phyloP scores from a whole-genome alignment of 92 coral and sea anemone species.

The Actinernus sp. region DNA sequence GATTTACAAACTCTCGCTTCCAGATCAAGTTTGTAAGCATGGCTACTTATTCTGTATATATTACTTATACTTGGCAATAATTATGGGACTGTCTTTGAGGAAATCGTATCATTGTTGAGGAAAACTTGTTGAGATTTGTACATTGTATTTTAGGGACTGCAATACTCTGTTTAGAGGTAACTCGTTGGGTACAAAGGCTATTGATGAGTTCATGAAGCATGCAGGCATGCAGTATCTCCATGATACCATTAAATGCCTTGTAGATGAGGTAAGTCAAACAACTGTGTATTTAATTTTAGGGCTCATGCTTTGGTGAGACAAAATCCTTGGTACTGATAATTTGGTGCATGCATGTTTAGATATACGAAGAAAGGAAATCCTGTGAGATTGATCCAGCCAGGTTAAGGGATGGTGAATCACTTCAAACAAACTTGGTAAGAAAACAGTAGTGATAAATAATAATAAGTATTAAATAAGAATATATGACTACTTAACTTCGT shows the following conservation, averaged over 20 bases:
- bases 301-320: background rate
- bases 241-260: conserved; percentile 76
- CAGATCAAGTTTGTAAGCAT: too few relatives aligned
- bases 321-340: background rate
- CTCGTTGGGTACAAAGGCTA: conserved; percentile 91
- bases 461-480: too few relatives aligned
- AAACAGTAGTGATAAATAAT: too few relatives aligned
- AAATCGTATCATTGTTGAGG: too few relatives aligned
- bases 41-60: too few relatives aligned
- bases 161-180: conserved; percentile 97
- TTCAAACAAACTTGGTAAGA: conserved; percentile 78
- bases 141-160: conserved; percentile 89
- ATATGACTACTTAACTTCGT: background rate
- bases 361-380: conserved; percentile 84
- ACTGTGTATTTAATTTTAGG: background rate
- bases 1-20: too few relatives aligned
- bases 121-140: too few relatives aligned
- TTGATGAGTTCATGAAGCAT: conserved; percentile 97
- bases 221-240: conserved; percentile 92
- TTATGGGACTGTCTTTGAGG: background rate
- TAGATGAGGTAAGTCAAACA: conserved; percentile 65
- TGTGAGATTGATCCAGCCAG: conserved; percentile 93
- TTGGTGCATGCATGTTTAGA: conserved; percentile 30
- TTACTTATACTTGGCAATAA: background rate
- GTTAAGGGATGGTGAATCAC: conserved; percentile 76